phyloP scores from a whole-genome alignment of 2,113 vertebrate genomes.

The Formicarius rufipectus region DNA sequence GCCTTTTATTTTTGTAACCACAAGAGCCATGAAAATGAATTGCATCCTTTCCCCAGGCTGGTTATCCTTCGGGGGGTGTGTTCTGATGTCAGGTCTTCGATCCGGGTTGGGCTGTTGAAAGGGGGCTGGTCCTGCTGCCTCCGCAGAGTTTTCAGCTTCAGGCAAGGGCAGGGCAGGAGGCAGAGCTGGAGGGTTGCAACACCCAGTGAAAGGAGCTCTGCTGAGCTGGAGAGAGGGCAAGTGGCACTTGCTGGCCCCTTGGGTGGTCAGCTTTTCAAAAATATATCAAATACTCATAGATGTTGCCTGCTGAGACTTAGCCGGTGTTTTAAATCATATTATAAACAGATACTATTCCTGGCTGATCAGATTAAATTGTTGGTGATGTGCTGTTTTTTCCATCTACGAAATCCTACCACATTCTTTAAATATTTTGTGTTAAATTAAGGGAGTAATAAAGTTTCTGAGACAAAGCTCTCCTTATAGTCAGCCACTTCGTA shows the following conservation, averaged over 20 bases:
- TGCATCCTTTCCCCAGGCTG: neutral
- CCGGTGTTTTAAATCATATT: neutral
- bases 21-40: neutral
- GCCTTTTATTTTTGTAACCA: neutral
- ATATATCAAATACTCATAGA: neutral
- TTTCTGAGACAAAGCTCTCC: neutral
- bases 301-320: neutral
- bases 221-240: neutral
- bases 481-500: neutral
- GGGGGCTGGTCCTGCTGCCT: neutral
- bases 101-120: neutral
- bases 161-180: neutral
- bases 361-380: neutral
- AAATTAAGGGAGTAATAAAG: neutral
- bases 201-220: neutral
- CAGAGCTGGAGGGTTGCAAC: neutral
- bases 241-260: neutral
- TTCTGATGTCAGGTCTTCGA: neutral
- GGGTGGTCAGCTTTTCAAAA: neutral
- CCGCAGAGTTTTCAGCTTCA: neutral
- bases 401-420: neutral
- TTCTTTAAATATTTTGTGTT: neutral
- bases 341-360: slow-evolving; percentile 25
- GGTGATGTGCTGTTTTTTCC: slow-evolving; percentile 5
- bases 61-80: neutral